Evolutionary conservation across 2,797 vertebrate genomes (phyloP).

Genomic region (Garrulus glandarius): DNA sequence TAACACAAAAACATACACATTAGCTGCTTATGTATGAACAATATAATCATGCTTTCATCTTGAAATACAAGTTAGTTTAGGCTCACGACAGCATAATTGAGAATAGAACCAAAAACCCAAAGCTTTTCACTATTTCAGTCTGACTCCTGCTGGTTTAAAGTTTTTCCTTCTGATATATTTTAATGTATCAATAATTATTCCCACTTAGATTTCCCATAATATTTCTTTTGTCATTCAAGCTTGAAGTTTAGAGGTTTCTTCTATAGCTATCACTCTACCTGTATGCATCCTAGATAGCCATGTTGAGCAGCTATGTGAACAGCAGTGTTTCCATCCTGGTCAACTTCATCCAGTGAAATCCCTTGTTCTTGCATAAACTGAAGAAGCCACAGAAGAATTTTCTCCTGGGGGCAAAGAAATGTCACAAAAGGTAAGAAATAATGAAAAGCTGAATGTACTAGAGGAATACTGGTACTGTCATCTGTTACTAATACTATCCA

Average conservation of each 20-base stretch:
- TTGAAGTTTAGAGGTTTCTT: neutral
- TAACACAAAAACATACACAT: neutral
- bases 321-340: slow-evolving; percentile 93
- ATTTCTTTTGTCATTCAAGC: neutral
- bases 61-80: neutral
- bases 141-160: neutral
- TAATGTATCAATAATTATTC: neutral
- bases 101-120: accelerated
- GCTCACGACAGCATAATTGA: neutral
- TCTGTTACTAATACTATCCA: neutral
- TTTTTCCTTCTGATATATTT: neutral
- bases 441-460: neutral
- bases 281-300: slow-evolving; percentile 93
- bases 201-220: neutral
- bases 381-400: slow-evolving; percentile 94
- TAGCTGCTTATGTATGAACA: neutral
- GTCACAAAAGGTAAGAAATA: neutral
- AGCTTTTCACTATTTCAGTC: neutral
- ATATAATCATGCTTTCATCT: neutral
- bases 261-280: slow-evolving; percentile 74
- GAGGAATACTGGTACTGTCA: neutral
- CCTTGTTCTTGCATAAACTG: slow-evolving; percentile 99
- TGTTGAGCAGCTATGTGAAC: slow-evolving; percentile 92
- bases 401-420: slow-evolving; percentile 80
- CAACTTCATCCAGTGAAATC: slow-evolving; percentile 93